phyloP scores from a whole-genome alignment of 1,140 invertebrate genomes.

The Augochlora pura region DNA sequence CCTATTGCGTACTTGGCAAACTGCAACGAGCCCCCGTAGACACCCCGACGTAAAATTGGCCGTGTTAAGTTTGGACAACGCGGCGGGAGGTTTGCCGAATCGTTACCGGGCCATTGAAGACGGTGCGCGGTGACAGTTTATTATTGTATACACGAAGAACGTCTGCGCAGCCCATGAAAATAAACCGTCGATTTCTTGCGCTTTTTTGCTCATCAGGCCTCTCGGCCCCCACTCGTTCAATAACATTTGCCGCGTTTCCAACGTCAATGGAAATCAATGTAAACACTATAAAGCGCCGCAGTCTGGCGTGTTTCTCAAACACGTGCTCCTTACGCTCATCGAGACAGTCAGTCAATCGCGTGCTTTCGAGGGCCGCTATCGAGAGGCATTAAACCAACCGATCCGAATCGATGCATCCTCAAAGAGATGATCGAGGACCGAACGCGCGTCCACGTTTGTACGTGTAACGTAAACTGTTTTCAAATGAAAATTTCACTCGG shows the following conservation, averaged over 20 bases:
- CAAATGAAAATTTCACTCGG: neutral
- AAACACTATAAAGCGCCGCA: constrained; percentile 61
- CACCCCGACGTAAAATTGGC: neutral
- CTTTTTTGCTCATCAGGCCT: neutral
- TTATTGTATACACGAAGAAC: constrained; percentile 36
- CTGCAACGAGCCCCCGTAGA: too few relatives aligned
- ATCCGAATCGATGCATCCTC: neutral
- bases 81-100: neutral
- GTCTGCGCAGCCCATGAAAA: constrained; percentile 44
- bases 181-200: constrained; percentile 29
- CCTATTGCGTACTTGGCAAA: too few relatives aligned
- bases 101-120: constrained; percentile 4
- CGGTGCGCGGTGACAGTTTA: constrained; percentile 33
- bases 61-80: neutral
- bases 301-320: constrained; percentile 51
- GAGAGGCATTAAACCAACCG: constrained; percentile 34
- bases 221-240: constrained; percentile 34
- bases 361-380: neutral
- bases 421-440: neutral
- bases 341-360: constrained; percentile 37
- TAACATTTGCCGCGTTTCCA: constrained; percentile 66
- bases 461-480: neutral
- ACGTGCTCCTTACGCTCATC: constrained; percentile 39
- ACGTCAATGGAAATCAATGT: constrained; percentile 60
- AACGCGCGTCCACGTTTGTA: neutral